Evolutionary conservation across 2,888 invertebrate species (phyloP), one percentile per base, ranked within the genome.

Genomic region (Liodrosophila aerea): DNA sequence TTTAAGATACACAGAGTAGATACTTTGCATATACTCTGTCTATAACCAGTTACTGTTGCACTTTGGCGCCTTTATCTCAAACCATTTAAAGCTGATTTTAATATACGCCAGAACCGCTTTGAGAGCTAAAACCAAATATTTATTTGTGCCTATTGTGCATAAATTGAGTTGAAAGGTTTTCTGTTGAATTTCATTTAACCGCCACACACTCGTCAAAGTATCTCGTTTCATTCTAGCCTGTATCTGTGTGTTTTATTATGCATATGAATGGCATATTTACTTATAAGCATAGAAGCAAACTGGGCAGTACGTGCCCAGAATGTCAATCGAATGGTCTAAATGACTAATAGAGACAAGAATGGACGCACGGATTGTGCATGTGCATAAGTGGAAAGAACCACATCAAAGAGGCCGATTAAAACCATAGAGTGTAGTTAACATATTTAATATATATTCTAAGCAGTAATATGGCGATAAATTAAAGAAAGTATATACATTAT

Each of bases 141-240:
- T 72, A 71, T 22, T 22, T 75, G 60, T 59, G 45, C 45, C 49
- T 45, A 69, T 75, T 82, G 59, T 71, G 71, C 57, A 78, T 67
- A 63, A 68, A 50, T 61, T 33, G 27, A 65, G 60, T 58, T 72
- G 63, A 83, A 75, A 71, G 61, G 54, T 30, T 68, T 66, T 16
- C 13, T 56, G 43, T 47, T 22, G 46, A 30, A 49, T 54, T 66
- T 54, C 45, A 39, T 36, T 59, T 41, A 37, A 33, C 39, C 16
- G 31, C 43, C 12, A 60, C 27, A 47, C 47, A 36, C 33, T 33
- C 49, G 3, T 22, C 22, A 22, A 47, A 64, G 15, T 49, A 30
- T 22, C 37, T 53, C 40, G 67, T 22, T 22, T 22, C 22, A 22
- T 22, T 22, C 22, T 22, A 5, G 22, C 3, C 22, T 22, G 3